Base-by-base conservation (phyloP, 2,888 invertebrate genomes). In the Brenthis hecate region DNA sequence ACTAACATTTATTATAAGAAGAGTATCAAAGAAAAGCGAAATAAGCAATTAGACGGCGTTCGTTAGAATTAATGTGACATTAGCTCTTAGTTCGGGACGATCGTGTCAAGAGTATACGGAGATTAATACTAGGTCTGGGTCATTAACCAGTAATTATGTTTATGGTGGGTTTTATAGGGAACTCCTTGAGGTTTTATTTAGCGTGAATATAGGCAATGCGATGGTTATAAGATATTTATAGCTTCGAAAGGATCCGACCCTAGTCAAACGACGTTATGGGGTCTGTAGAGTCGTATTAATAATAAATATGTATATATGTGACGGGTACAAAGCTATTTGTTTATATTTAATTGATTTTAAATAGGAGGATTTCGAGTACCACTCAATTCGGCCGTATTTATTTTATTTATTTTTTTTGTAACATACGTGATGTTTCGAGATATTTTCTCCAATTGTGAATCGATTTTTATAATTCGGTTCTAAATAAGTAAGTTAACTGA, bases 111-210 rank as follows among this genome's bases (percentile, higher is more conserved):
- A 72, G 58, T 65, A 63, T 56, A 61, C 63, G 69, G 77, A 83
- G 83, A 89, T 88, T 88, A 87, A 88, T 85, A 84, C 81, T 83
- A 77, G 74, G 36, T 43, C 75, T 72, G 76, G 81, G 77, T 82
- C 87, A 85, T 88, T 88, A 87, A 83, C 80, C 79, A 77, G 79
- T 87, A 86, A 88, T 89, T 85, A 85, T 84, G 83, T 86, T 85
- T 81, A 85, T 81, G 79, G 80, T 75, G 78, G 76, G 79, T 82
- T 81, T 82, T 81, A 80, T 79, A 71, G 60, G 72, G 80, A 68
- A 66, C 66, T 69, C 57, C 69, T 72, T 64, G 66, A 63, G 70
- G 70, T 72, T 73, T 74, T 73, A 74, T 74, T 73, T 71, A 68
- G 69, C 70, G 71, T 74, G 72, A 74, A 71, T 65, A 63, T 57